These are phyloP conservation scores for Sorex araneus DNA, from an alignment of 2,113 vertebrate genomes.

Conservation along the genomic window DNA sequence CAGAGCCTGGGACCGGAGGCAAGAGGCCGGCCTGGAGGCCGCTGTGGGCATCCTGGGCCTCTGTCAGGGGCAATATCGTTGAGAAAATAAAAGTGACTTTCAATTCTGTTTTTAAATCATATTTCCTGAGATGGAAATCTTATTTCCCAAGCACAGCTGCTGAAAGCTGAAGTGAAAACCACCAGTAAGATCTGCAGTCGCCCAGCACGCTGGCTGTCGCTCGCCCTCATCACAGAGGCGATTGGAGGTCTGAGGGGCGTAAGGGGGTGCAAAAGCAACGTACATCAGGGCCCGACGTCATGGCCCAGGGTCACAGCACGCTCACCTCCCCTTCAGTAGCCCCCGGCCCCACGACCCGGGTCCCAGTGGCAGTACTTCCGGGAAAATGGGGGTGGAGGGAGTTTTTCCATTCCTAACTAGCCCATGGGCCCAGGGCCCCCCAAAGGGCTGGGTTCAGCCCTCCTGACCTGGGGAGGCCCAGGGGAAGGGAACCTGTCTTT, in stretches of 20 bases:
- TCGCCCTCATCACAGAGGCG: accelerated
- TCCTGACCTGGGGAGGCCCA: not conserved
- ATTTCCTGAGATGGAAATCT: conserved; percentile 85
- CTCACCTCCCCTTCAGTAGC: no score
- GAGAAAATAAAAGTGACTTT: conserved; percentile 81
- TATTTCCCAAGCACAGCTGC: conserved; percentile 80
- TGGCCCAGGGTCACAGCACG: no score
- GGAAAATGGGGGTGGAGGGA: not conserved
- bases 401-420: no score
- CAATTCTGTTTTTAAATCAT: conserved; percentile 85
- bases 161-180: conserved; percentile 71
- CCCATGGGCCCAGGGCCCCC: no score
- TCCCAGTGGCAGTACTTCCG: not conserved
- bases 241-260: not conserved
- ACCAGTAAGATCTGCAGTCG: conserved; percentile 28
- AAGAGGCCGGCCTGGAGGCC: not conserved
- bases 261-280: not conserved
- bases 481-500: not conserved
- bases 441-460: no score
- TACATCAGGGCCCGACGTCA: not conserved
- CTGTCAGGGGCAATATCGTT: conserved; percentile 83
- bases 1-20: no score
- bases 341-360: no score
- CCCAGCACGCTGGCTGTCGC: not conserved
- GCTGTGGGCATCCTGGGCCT: not conserved